phyloP scores from a whole-genome alignment of 2,113 vertebrate species.

The Chiloscyllium plagiosum region DNA sequence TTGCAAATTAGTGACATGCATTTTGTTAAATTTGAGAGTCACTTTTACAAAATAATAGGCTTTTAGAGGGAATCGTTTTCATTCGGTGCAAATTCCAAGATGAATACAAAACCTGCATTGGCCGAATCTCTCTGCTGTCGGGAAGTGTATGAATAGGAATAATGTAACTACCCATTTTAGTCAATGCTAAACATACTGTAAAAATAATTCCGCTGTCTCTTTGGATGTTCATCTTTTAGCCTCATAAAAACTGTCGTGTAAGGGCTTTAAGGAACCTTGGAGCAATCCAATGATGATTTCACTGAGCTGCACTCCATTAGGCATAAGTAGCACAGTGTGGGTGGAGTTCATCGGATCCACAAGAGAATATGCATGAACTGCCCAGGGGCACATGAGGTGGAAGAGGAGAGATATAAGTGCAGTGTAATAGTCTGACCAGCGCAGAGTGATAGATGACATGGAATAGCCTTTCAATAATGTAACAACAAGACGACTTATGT shows the following conservation, averaged over 20 bases:
- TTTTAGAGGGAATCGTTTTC: background rate
- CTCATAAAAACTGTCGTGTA: background rate
- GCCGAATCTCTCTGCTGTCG: background rate
- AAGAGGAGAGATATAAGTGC: no score
- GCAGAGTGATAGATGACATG: no score
- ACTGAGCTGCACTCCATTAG: no score
- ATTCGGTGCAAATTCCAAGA: background rate
- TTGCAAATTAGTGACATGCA: background rate
- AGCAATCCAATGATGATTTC: no score
- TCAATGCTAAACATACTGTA: background rate
- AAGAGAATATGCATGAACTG: no score
- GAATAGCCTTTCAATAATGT: no score
- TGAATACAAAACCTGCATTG: background rate
- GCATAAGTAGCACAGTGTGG: no score
- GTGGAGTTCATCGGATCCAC: no score
- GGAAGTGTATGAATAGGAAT: background rate
- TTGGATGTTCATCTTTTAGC: background rate
- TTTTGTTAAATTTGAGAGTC: background rate
- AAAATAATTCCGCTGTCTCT: background rate
- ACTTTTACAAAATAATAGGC: background rate
- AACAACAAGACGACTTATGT: no score
- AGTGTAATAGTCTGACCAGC: no score
- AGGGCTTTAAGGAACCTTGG: no score
- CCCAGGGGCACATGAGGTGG: no score
- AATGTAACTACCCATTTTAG: background rate